Percentiles rank a stretch among this genome's conserved stretches.
phyloP scores from a whole-genome alignment of 2,888 invertebrate genomes.

The Temnothorax ravouxi region DNA sequence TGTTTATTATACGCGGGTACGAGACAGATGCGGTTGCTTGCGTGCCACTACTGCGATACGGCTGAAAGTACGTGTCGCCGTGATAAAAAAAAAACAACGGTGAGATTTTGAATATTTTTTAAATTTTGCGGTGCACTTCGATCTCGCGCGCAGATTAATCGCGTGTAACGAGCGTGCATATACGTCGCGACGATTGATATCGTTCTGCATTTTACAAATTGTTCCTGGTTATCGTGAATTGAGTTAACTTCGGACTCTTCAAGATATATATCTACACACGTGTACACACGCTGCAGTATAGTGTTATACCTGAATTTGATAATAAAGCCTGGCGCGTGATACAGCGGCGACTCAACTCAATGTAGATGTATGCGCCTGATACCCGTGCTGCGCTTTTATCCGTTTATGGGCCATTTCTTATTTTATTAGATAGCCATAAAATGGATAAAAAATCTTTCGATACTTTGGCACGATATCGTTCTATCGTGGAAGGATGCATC shows the following conservation, averaged over 20 bases:
- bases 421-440: conserved; percentile 27
- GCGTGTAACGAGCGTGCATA: conserved; percentile 27
- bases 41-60: conserved; percentile 58
- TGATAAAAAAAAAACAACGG: neutral
- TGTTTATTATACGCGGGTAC: conserved; percentile 53
- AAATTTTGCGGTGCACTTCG: conserved; percentile 12
- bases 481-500: neutral
- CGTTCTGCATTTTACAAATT: conserved; percentile 46
- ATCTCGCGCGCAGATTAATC: conserved; percentile 23
- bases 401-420: neutral
- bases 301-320: neutral
- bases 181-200: conserved; percentile 33
- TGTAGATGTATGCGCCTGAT: neutral
- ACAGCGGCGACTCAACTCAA: neutral
- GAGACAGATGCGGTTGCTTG: conserved; percentile 60
- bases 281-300: neutral
- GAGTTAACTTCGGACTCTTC: conserved; percentile 2
- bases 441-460: neutral
- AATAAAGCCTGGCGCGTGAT: neutral
- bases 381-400: neutral
- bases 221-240: conserved; percentile 35
- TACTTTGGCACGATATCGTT: conserved; percentile 19
- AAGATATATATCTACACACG: neutral
- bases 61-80: conserved; percentile 16
- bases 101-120: conserved; percentile 32